phyloP scores from a whole-genome alignment of 2,797 vertebrate species.

The Babyrousa celebensis region DNA sequence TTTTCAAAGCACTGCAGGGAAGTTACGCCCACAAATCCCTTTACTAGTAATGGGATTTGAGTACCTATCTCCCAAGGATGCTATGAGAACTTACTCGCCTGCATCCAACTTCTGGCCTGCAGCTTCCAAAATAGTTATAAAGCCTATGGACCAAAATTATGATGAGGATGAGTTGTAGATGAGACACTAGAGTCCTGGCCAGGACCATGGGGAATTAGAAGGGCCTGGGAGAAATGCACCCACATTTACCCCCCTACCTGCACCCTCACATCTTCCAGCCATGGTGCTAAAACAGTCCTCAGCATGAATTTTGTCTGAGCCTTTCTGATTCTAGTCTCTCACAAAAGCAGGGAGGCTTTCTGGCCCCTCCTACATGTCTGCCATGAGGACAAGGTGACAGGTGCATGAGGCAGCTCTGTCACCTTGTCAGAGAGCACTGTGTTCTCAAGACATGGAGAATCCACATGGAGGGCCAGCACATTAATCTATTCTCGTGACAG shows the following conservation, averaged over 20 bases:
- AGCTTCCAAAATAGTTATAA: slow-evolving; percentile 81
- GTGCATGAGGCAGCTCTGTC: slow-evolving; percentile 84
- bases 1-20: slow-evolving; percentile 89
- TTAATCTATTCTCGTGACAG: slow-evolving; percentile 91
- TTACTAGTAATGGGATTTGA: slow-evolving; percentile 89
- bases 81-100: slow-evolving; percentile 87
- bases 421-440: slow-evolving; percentile 83
- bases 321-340: slow-evolving; percentile 10
- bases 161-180: slow-evolving; percentile 18
- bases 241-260: neutral
- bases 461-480: slow-evolving; percentile 78
- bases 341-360: slow-evolving; percentile 80
- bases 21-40: slow-evolving; percentile 89
- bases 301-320: neutral
- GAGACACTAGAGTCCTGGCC: slow-evolving; percentile 33
- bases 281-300: neutral
- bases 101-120: slow-evolving; percentile 78
- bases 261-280: neutral
- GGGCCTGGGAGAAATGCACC: slow-evolving; percentile 20
- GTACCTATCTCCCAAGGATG: slow-evolving; percentile 84
- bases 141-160: slow-evolving; percentile 76
- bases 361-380: slow-evolving; percentile 63
- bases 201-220: neutral
- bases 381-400: slow-evolving; percentile 84
- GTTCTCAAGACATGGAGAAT: slow-evolving; percentile 86